A percentile compares a stretch with the other conserved stretches of the same genome.
Conservation (phyloP, 2,888 invertebrate genomes). For the Caenorhabditis angaria region DNA sequence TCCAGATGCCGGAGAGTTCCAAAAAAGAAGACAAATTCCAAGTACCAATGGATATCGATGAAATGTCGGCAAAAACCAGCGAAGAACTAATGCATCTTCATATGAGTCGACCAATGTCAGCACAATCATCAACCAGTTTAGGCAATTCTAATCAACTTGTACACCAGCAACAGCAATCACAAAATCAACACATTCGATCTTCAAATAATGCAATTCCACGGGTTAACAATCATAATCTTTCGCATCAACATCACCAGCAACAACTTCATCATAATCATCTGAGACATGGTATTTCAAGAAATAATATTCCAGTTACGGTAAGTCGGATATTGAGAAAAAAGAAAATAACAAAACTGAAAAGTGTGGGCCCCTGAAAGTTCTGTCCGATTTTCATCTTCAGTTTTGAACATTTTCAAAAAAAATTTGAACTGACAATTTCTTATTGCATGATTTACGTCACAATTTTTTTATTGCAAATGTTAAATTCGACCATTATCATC, state of each 20-base stretch:
- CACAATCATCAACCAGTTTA: not conserved
- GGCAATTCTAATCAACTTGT: not conserved
- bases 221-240: not conserved
- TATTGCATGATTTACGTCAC: too few relatives aligned
- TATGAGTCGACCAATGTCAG: slow-evolving; percentile 1
- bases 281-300: not conserved
- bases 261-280: not conserved
- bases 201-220: not conserved
- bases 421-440: too few relatives aligned
- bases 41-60: not conserved
- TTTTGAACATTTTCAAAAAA: too few relatives aligned
- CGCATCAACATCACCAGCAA: not conserved
- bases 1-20: not conserved
- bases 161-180: not conserved
- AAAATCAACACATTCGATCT: not conserved
- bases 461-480: too few relatives aligned
- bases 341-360: too few relatives aligned
- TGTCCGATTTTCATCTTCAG: too few relatives aligned
- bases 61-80: not conserved
- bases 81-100: not conserved
- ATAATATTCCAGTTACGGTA: not conserved
- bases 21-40: not conserved
- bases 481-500: too few relatives aligned
- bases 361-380: too few relatives aligned
- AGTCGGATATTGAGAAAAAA: too few relatives aligned